Evolutionary conservation across 2,113 vertebrate genomes (phyloP).

Genomic region (Capreolus pygargus): DNA sequence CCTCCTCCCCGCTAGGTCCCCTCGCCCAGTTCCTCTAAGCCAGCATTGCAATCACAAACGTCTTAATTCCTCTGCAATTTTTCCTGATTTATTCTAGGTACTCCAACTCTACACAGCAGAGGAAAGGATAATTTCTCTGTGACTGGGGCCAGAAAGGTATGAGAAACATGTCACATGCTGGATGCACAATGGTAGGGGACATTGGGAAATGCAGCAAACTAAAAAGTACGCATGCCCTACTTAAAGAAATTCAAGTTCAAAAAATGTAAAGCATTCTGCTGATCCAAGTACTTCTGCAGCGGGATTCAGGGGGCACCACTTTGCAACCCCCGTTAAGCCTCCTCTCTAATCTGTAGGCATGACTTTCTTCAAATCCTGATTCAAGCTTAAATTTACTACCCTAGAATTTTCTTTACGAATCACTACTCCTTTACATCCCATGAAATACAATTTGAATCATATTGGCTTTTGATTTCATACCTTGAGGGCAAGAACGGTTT

Average conservation of each 20-base stretch:
- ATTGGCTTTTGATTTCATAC: background rate
- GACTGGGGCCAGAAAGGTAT: background rate
- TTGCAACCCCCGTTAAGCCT: background rate
- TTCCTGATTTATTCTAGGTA: background rate
- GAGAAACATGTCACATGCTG: background rate
- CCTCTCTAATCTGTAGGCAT: background rate
- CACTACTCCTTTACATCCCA: background rate
- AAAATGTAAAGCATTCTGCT: background rate
- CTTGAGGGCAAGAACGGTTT: background rate
- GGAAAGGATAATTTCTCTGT: background rate
- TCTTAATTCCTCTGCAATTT: background rate
- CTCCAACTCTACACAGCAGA: background rate
- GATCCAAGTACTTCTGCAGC: background rate
- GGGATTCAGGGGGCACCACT: too few relatives aligned
- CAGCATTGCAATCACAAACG: background rate
- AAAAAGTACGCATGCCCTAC: background rate
- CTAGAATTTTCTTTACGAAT: background rate
- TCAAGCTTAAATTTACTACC: background rate
- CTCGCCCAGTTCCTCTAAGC: background rate
- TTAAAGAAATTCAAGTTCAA: background rate
- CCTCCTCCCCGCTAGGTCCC: too few relatives aligned
- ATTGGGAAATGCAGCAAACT: background rate
- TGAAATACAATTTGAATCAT: background rate
- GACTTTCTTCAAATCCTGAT: background rate
- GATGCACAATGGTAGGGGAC: background rate